Base-by-base conservation (phyloP, 30 jellyfish, hydroid and myxozoan genomes). In the Chrysaora quinquecirrha region DNA sequence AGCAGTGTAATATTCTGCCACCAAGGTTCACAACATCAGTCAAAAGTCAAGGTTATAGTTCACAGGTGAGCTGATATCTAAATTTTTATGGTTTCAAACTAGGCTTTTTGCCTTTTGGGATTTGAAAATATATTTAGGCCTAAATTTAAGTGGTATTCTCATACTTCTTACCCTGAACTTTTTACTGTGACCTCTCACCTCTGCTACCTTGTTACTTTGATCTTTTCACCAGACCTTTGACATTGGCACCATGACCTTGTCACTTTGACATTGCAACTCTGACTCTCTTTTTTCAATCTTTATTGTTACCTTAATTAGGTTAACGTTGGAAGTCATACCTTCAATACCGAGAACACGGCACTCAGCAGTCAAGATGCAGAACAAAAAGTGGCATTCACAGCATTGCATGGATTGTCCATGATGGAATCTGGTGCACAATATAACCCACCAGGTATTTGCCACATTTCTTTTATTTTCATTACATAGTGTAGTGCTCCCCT, bases 1-100 rank as follows among this genome's bases (percentile, higher is more conserved):
- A 94, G 56, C 99, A 94, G 76, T 94, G 99, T 76, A 94, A 89
- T 82, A 87, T 94, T 58, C 86, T 87, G 19, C 99, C 99, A 25
- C 99, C 99, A 32, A 62, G 96, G 20, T 94, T 94, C 71, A 80
- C 86, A n/a, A 94, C 99, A 1, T 70, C 99, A 6, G 73, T 38
- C 12, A 73, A 88, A 83, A 86, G 90, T 6, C 85, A 65, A 38
- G 97, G 97, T 14, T 84, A 87, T 72, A 64, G 89, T 28, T 94
- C 99, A 58, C 93, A 90, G 72, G 98, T 93, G 33, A 87, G 96
- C 31, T 28, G 54, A 72, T 25, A 3, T 27, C 4, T 18, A n/a
- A n/a, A n/a, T n/a, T n/a, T n/a, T n/a, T n/a, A n/a, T n/a, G n/a
- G n/a, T n/a, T n/a, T n/a, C n/a, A n/a, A n/a, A n/a, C n/a, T n/a